Percentiles rank a stretch among this genome's conserved stretches.
phyloP scores from a whole-genome alignment of 2,888 invertebrate genomes.

The Timema podura region DNA sequence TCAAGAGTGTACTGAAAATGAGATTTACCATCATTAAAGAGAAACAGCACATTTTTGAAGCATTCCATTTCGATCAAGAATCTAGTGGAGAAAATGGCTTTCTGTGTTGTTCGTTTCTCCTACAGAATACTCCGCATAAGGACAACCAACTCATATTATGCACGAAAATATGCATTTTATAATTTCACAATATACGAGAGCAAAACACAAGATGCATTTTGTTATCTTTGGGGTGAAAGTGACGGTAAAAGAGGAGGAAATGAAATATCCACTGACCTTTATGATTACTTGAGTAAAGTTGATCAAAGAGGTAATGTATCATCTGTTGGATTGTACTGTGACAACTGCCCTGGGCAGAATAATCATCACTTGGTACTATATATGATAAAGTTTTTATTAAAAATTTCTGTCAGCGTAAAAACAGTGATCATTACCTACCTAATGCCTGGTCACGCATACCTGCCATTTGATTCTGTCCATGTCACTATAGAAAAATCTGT shows the following conservation, averaged over 20 bases:
- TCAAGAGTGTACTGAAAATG: not conserved
- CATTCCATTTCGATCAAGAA: not conserved
- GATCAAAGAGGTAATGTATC: not conserved
- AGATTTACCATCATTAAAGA: not conserved
- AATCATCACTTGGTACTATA: not conserved
- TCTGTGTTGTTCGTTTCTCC: not conserved
- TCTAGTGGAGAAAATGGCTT: conserved; percentile 5
- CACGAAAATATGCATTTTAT: conserved; percentile 38
- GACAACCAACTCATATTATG: conserved; percentile 29
- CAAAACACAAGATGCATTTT: conserved; percentile 34
- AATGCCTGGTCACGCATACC: not conserved
- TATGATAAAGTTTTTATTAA: not conserved
- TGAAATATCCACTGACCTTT: conserved; percentile 32
- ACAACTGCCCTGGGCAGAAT: not conserved
- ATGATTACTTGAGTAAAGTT: conserved; percentile 1
- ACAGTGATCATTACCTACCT: conserved; percentile 3
- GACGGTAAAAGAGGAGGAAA: conserved; percentile 38
- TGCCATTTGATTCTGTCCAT: conserved; percentile 1
- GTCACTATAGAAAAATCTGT: conserved; percentile 1
- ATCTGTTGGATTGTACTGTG: not conserved
- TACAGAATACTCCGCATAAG: not conserved
- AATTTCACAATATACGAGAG: conserved; percentile 40
- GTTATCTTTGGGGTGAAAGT: conserved; percentile 37
- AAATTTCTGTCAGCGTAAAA: not conserved
- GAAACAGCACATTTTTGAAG: not conserved